phyloP scores from a whole-genome alignment of 2,113 vertebrate genomes.

The Oophaga pumilio region DNA sequence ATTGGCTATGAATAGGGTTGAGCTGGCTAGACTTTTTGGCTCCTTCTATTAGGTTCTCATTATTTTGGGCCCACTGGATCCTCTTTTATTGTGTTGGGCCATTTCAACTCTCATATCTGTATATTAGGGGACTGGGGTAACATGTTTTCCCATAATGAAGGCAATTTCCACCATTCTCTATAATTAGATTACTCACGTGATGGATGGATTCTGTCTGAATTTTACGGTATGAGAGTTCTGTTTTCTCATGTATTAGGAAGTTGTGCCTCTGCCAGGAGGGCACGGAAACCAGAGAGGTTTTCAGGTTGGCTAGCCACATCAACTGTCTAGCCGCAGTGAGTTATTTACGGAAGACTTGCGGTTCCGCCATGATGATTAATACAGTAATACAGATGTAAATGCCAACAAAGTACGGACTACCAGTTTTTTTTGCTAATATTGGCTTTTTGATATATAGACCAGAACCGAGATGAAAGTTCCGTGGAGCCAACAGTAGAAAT shows the following conservation, averaged over 20 bases:
- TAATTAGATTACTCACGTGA: conserved; percentile 26
- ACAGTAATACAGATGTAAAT: background rate
- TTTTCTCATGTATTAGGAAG: conserved; percentile 16
- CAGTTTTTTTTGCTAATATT: background rate
- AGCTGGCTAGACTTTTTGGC: background rate
- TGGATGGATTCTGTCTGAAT: conserved; percentile 29
- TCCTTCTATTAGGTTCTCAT: background rate
- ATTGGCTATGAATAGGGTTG: background rate
- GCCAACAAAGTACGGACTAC: background rate
- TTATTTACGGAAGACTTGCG: conserved; percentile 30
- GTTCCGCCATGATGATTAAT: background rate
- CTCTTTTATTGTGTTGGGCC: background rate
- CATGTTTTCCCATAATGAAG: background rate
- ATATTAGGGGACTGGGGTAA: background rate
- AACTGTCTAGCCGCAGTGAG: conserved; percentile 1
- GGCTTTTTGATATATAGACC: conserved; percentile 13
- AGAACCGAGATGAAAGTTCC: background rate
- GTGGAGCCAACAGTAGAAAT: background rate
- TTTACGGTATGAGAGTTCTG: background rate
- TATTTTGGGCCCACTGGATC: background rate
- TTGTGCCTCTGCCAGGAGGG: conserved; percentile 17
- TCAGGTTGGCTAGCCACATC: conserved; percentile 27
- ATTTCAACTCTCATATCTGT: background rate
- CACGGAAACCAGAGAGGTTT: conserved; percentile 23
- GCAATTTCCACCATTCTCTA: background rate